These are phyloP conservation scores for Sphaerodactylus townsendi DNA, from an alignment of 2,113 vertebrate species.

Conservation along the genomic window DNA sequence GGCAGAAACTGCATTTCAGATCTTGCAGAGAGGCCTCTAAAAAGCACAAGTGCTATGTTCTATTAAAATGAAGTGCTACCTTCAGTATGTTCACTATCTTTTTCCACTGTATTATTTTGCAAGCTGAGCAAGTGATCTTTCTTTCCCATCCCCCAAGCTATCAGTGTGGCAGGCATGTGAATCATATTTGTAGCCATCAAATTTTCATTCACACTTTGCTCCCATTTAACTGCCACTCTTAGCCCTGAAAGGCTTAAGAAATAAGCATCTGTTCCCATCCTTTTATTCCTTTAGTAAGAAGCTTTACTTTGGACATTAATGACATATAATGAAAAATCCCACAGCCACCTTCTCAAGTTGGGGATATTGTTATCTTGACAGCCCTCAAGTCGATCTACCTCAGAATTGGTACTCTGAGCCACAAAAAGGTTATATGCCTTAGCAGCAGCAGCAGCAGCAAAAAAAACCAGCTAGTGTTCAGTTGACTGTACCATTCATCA, in stretches of 20 bases:
- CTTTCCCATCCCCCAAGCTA: not conserved
- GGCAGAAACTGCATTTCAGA: not conserved
- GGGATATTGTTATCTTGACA: slow-evolving; percentile 65
- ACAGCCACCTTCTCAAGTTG: not conserved
- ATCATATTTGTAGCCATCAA: slow-evolving; percentile 36
- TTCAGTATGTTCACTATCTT: not conserved
- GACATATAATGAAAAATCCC: slow-evolving; percentile 52
- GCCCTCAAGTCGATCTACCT: slow-evolving; percentile 44
- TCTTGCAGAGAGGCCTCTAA: not conserved
- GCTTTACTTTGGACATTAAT: slow-evolving; percentile 38
- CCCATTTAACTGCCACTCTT: slow-evolving; percentile 29
- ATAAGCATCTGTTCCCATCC: slow-evolving; percentile 46
- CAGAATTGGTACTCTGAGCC: slow-evolving; percentile 25
- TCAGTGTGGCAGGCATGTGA: not conserved
- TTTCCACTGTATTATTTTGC: not conserved
- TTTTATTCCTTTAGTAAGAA: slow-evolving; percentile 51
- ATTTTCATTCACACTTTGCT: slow-evolving; percentile 33
- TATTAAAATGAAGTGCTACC: not conserved
- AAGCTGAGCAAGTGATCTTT: not conserved
- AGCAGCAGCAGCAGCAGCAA: slow-evolving; percentile 26
- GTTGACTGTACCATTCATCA: slow-evolving; percentile 50
- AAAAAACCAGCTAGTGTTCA: slow-evolving; percentile 35
- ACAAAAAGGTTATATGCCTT: slow-evolving; percentile 46
- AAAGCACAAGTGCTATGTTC: rapidly evolving
- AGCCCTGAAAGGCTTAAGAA: slow-evolving; percentile 33